Conservation (phyloP, 2,888 invertebrate species). For the Adelognathus sp. region DNA sequence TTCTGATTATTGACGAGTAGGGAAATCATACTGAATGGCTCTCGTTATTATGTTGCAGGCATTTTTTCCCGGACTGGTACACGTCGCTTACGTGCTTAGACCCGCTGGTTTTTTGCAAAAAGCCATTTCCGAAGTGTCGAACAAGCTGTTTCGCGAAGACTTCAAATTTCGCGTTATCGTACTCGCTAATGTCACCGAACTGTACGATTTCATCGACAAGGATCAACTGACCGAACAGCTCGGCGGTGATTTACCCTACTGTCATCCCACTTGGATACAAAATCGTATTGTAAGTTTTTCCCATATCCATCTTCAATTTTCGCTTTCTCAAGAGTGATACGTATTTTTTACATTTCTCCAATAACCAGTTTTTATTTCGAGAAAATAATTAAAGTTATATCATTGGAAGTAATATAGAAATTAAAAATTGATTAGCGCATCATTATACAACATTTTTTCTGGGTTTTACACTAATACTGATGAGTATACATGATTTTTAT, state of each 20-base stretch:
- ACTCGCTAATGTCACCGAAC: constrained; percentile 92
- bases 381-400: too few species aligned
- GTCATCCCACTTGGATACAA: constrained; percentile 98
- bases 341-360: too few species aligned
- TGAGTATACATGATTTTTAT: too few species aligned
- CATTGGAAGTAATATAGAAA: too few species aligned
- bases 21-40: background rate
- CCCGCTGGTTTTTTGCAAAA: constrained; percentile 98
- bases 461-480: too few species aligned
- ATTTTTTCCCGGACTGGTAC: constrained; percentile 96
- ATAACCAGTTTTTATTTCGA: too few species aligned
- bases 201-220: constrained; percentile 92
- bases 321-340: too few species aligned
- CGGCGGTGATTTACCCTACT: constrained; percentile 94
- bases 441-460: too few species aligned
- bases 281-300: constrained; percentile 92
- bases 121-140: constrained; percentile 97
- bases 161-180: constrained; percentile 95
- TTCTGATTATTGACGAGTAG: background rate
- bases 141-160: constrained; percentile 94
- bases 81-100: constrained; percentile 95
- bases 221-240: constrained; percentile 94
- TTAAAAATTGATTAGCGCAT: too few species aligned
- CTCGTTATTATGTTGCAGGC: constrained; percentile 84
- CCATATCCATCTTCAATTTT: background rate